Percentiles rank a stretch among this genome's conserved stretches.
phyloP scores from a whole-genome alignment of 2,888 invertebrate genomes.

The Lithodes maja region DNA sequence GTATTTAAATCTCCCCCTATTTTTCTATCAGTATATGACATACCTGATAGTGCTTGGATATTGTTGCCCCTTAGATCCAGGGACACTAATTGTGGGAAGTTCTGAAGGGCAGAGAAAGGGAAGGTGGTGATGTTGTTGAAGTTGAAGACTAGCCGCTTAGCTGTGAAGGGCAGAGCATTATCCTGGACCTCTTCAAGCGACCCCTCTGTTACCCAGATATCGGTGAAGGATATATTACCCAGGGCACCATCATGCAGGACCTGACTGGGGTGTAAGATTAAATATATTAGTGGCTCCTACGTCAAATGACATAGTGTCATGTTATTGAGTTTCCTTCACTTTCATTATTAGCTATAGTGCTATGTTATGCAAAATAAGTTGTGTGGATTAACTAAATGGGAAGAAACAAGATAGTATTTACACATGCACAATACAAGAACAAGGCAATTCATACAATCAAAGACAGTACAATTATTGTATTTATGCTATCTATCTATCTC shows the following conservation, averaged over 20 bases:
- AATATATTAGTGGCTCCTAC: no score
- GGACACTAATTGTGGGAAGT: conserved; percentile 4
- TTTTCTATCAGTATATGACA: background rate
- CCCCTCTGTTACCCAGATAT: conserved; percentile 35
- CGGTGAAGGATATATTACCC: background rate
- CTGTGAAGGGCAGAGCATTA: background rate
- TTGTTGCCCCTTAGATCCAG: conserved; percentile 30
- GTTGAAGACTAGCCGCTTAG: conserved; percentile 12
- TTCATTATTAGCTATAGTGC: no score
- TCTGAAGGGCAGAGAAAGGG: conserved; percentile 13
- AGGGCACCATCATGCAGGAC: background rate
- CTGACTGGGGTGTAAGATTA: background rate
- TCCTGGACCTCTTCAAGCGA: conserved; percentile 11
- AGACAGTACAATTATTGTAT: no score
- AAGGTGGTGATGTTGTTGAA: conserved; percentile 24
- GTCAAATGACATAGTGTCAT: no score
- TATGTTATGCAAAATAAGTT: no score
- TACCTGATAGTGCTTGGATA: background rate
- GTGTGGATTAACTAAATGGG: no score
- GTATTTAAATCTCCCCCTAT: no score
- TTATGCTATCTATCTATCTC: no score
- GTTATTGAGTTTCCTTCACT: no score
- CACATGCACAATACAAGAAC: no score
- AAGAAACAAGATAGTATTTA: no score
- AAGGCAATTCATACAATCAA: no score